Evolutionary conservation across 92 coral and sea anemone genomes (phyloP), one percentile per base, ranked within the genome.

Genomic region (Zoanthus gigantus): DNA sequence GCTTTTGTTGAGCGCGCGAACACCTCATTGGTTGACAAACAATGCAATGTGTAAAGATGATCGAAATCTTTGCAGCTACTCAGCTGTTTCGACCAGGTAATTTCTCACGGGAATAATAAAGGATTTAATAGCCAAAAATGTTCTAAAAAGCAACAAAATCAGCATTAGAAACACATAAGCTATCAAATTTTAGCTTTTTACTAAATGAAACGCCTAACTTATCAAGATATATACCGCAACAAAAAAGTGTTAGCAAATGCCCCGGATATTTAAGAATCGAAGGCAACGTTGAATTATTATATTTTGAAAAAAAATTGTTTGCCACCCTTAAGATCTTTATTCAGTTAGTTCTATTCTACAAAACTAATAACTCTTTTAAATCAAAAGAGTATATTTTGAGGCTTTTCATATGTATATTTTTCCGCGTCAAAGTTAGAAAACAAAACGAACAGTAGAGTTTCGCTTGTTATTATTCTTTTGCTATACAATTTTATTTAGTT

Each of bases 91-190:
- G 32, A 85, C 86, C 87, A 89, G 83, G 28, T 76, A 89, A 81
- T 73, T 89, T 95, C 98, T 54, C 98, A 95, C 98, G 96, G 98
- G 96, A 95, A 95, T 89, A 45, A 82, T 47, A 63, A 81, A 65
- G 85, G 85, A 66, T 81, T 81, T 65, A 65, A 81, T 81, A 63
- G 73, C 85, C 23, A 71, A 81, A 80, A 81, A 81, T 65, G 52
- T 81, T 56, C 74, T 58, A 81, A 81, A 79, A 81, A 81, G 85
- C 85, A 81, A 66, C 85, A 66, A 81, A 81, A 81, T 81, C 74
- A 68, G 74, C 85, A 81, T 81, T 81, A 81, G 63, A 81, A 81
- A 81, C 85, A 44, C 54, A 81, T 81, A 65, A 81, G 28, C 47
- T 81, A 66, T 23, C 75, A 81, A 81, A 66, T 18, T 45, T 66